These are phyloP conservation scores for Mythimna loreyi DNA, from an alignment of 2,888 invertebrate species.

Conservation along the genomic window DNA sequence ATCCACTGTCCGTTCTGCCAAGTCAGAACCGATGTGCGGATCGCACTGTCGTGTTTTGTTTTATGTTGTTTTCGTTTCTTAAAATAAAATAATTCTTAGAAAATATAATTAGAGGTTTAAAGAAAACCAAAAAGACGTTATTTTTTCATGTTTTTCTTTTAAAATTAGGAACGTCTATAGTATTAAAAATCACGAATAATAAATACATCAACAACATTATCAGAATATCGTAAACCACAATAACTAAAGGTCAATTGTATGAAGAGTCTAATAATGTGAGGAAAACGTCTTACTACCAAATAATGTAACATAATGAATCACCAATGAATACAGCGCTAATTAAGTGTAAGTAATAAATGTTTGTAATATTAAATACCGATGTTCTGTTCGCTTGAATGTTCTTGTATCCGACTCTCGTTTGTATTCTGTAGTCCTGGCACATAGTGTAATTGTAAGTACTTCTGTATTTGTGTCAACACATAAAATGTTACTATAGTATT, in stretches of 20 bases:
- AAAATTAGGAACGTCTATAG: conserved; percentile 59
- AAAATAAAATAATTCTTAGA: conserved; percentile 69
- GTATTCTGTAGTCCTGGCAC: conserved; percentile 73
- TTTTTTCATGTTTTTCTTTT: conserved; percentile 56
- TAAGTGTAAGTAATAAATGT: conserved; percentile 58
- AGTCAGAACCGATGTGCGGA: conserved; percentile 74
- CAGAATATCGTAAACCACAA: conserved; percentile 66
- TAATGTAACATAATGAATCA: conserved; percentile 64
- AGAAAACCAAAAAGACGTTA: conserved; percentile 55
- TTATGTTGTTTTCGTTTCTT: conserved; percentile 68
- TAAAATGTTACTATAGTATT: conserved; percentile 84
- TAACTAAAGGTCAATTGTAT: conserved; percentile 85
- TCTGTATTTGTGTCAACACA: conserved; percentile 85
- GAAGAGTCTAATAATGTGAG: conserved; percentile 68
- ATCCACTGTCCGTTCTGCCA: conserved; percentile 76
- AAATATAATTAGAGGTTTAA: conserved; percentile 58
- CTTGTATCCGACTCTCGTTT: conserved; percentile 62
- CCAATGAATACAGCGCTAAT: conserved; percentile 70
- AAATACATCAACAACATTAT: conserved; percentile 58
- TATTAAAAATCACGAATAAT: conserved; percentile 50
- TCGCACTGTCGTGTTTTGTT: conserved; percentile 62
- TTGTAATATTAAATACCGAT: conserved; percentile 58
- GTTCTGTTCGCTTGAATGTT: conserved; percentile 67
- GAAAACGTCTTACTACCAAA: conserved; percentile 63
- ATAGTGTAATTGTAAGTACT: conserved; percentile 79